phyloP scores from a whole-genome alignment of 2,797 vertebrate species.

The Darevskia mixta region DNA sequence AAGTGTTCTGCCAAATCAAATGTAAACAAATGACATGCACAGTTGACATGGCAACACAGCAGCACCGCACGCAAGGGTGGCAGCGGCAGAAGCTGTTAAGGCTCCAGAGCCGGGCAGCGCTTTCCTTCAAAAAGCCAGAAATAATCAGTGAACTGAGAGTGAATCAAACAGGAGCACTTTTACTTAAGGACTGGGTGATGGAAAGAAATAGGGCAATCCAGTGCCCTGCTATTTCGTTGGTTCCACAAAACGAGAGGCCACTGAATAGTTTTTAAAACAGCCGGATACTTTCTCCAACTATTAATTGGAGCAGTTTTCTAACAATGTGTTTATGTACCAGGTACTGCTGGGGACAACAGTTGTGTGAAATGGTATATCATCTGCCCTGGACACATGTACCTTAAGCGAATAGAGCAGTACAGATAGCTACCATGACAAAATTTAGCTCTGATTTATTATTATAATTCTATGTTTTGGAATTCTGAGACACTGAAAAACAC shows the following conservation, averaged over 20 bases:
- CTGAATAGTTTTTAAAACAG: neutral
- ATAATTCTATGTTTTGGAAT: neutral
- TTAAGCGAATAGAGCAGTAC: neutral
- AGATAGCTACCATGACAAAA: neutral
- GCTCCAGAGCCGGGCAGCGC: conserved; percentile 64
- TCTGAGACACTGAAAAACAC: neutral
- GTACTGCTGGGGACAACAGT: neutral
- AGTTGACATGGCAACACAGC: conserved; percentile 72
- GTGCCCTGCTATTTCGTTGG: neutral
- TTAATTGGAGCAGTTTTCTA: neutral
- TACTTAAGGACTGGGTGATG: neutral
- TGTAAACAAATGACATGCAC: conserved; percentile 74
- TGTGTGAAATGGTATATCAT: neutral
- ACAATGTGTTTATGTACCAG: neutral
- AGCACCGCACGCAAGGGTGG: conserved; percentile 62
- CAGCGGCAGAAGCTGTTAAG: conserved; percentile 56
- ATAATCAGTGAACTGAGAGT: conserved; percentile 10
- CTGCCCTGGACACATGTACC: too few relatives aligned
- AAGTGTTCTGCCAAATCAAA: conserved; percentile 68
- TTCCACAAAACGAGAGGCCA: neutral
- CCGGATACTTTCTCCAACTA: neutral
- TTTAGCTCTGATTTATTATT: neutral
- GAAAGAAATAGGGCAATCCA: neutral
- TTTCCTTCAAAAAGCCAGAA: conserved; percentile 51
- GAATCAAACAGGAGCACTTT: neutral